Conservation (phyloP, 1,140 invertebrate genomes). For the Zaprionus ghesquierei region DNA sequence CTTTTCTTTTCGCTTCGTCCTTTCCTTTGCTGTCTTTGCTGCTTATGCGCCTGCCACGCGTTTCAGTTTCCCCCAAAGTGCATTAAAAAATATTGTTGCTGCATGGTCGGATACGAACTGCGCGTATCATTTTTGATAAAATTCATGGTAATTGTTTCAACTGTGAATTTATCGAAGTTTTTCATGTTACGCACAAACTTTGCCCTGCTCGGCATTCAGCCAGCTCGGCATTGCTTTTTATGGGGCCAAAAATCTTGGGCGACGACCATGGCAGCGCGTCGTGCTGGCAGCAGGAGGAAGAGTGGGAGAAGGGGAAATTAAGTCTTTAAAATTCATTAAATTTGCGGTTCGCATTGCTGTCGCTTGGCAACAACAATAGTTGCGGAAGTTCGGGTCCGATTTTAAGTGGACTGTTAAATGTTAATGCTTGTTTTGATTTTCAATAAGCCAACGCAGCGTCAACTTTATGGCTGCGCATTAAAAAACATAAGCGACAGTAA, state of each 20-base stretch:
- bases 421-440: slow-evolving; percentile 8
- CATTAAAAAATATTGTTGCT: slow-evolving; percentile 82
- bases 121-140: slow-evolving; percentile 81
- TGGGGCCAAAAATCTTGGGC: slow-evolving; percentile 30
- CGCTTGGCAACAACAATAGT: slow-evolving; percentile 7
- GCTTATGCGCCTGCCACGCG: slow-evolving; percentile 30
- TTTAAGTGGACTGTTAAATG: background rate
- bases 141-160: slow-evolving; percentile 81
- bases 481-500: background rate
- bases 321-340: slow-evolving; percentile 60
- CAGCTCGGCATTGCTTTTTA: slow-evolving; percentile 48
- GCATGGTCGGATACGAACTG: slow-evolving; percentile 79
- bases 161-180: slow-evolving; percentile 81
- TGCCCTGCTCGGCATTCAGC: slow-evolving; percentile 42
- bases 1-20: slow-evolving; percentile 15
- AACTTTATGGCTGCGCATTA: background rate
- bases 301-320: slow-evolving; percentile 42
- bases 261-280: slow-evolving; percentile 11
- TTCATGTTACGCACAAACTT: slow-evolving; percentile 79
- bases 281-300: slow-evolving; percentile 8
- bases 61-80: slow-evolving; percentile 79
- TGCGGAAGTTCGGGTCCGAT: background rate
- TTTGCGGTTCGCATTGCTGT: slow-evolving; percentile 28
- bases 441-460: background rate
- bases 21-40: background rate